Percentiles rank a stretch among this genome's conserved stretches.
These are phyloP conservation scores for Stenodema calcarata DNA, from an alignment of 2,888 invertebrate species.

Conservation along the genomic window DNA sequence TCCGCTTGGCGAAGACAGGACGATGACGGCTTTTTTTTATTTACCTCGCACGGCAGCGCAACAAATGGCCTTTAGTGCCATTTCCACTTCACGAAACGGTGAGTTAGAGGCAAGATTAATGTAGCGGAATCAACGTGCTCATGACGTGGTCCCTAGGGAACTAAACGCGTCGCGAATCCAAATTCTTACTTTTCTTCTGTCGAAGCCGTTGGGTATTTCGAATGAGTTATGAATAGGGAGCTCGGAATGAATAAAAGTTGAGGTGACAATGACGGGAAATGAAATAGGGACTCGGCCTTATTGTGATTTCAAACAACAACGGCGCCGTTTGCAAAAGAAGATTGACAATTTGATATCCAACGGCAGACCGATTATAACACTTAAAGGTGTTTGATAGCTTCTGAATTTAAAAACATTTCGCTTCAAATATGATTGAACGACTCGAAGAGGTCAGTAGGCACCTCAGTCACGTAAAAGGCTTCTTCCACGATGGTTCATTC, in stretches of 20 bases:
- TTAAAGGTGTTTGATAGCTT: background rate
- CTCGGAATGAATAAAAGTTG: background rate
- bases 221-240: background rate
- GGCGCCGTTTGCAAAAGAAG: background rate
- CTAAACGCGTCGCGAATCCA: background rate
- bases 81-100: conserved; percentile 10
- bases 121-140: conserved; percentile 21
- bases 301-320: background rate
- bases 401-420: background rate
- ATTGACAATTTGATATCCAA: background rate
- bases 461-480: too few species aligned
- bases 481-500: too few species aligned
- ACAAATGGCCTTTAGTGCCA: conserved; percentile 24
- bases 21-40: conserved; percentile 1
- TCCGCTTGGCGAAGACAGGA: conserved; percentile 11
- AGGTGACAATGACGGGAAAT: background rate
- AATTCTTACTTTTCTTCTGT: background rate
- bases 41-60: conserved; percentile 13
- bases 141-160: background rate
- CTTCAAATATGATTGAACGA: too few species aligned
- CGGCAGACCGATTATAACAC: background rate
- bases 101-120: conserved; percentile 13
- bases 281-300: background rate
- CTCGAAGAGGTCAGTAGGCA: too few species aligned
- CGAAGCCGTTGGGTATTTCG: background rate